These are phyloP conservation scores for Macrobrachium nipponense DNA, from an alignment of 1,140 invertebrate genomes.

Conservation along the genomic window DNA sequence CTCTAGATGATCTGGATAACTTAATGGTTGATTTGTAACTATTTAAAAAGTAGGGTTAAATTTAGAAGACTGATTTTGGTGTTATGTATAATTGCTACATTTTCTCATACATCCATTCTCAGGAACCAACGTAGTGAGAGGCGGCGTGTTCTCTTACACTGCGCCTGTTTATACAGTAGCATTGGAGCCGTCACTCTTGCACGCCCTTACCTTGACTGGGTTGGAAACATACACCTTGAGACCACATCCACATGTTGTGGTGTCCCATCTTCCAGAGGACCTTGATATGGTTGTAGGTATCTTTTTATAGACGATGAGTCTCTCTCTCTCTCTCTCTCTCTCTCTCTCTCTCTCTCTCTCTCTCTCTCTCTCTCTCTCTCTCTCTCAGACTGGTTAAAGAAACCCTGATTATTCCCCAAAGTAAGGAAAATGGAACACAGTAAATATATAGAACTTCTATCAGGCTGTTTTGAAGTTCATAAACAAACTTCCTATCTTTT, in stretches of 20 bases:
- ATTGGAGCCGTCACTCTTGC: conserved; percentile 78
- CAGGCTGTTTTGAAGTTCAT: too few species aligned
- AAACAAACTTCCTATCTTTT: background rate
- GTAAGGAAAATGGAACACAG: too few species aligned
- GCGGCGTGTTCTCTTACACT: conserved; percentile 77
- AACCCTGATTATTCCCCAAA: too few species aligned
- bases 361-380: background rate
- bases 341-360: background rate
- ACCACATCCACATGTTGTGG: conserved; percentile 58
- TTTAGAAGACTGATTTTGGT: background rate
- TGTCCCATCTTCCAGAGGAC: conserved; percentile 47
- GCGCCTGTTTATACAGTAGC: conserved; percentile 77
- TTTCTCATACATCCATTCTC: background rate
- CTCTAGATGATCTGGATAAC: too few species aligned
- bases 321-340: background rate
- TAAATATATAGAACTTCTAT: too few species aligned
- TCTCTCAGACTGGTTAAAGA: background rate
- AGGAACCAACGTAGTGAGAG: conserved; percentile 61
- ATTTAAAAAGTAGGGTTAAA: too few species aligned
- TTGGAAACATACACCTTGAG: conserved; percentile 83
- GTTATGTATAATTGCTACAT: background rate
- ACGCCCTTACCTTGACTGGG: conserved; percentile 81
- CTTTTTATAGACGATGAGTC: background rate
- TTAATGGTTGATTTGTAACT: too few species aligned
- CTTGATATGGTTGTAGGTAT: conserved; percentile 58